Conservation (phyloP, 2,113 vertebrate genomes). For the Nyctereutes procyonoides region DNA sequence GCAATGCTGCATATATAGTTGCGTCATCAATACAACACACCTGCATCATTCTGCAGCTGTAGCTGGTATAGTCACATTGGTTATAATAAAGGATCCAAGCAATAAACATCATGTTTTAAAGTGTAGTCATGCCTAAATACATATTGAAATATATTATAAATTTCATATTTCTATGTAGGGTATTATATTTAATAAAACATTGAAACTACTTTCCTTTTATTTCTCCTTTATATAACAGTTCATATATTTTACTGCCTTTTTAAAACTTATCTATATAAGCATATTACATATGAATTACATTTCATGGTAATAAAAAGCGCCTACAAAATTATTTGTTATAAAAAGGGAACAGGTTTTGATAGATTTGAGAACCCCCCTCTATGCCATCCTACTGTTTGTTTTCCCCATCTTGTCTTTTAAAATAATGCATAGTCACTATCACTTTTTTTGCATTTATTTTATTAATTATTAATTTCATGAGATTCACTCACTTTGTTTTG, state of each 20-base stretch:
- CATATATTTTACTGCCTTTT: background rate
- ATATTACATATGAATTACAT: slow-evolving; percentile 39
- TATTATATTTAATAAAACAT: slow-evolving; percentile 13
- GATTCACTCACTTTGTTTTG: background rate
- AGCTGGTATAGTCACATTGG: background rate
- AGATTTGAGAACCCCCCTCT: background rate
- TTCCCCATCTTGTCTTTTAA: slow-evolving; percentile 4
- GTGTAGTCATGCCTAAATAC: background rate
- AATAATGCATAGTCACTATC: background rate
- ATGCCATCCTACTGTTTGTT: slow-evolving; percentile 6
- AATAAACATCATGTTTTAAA: background rate
- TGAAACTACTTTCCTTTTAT: slow-evolving; percentile 20
- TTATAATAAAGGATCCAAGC: slow-evolving; percentile 13
- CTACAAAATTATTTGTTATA: slow-evolving; percentile 18
- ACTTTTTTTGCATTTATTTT: background rate
- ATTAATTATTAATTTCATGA: background rate
- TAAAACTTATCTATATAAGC: background rate
- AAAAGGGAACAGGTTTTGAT: slow-evolving; percentile 1
- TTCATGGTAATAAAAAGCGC: background rate
- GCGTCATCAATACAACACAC: background rate
- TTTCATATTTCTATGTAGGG: background rate
- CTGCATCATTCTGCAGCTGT: background rate
- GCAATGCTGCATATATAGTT: slow-evolving; percentile 13
- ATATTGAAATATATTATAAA: background rate
- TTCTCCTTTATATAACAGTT: slow-evolving; percentile 44